Percentiles rank a stretch among this genome's conserved stretches.
Conservation (phyloP, 2,888 invertebrate species). For the Rotaria macrura region DNA sequence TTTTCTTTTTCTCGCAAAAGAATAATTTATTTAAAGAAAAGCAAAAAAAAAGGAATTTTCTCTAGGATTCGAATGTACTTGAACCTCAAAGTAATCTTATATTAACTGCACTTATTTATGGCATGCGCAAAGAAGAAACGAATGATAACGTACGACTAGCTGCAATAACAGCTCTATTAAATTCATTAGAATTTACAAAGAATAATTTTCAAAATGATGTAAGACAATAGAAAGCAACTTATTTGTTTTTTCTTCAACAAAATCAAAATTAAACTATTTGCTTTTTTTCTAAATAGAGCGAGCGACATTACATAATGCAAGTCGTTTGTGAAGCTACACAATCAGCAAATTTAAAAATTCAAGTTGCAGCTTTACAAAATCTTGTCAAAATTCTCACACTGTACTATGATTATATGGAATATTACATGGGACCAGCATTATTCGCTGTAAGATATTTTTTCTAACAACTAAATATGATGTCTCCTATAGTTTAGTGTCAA, state of each 20-base stretch:
- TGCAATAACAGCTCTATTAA: slow-evolving; percentile 86
- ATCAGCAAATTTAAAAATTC: slow-evolving; percentile 74
- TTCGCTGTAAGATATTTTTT: slow-evolving; percentile 58
- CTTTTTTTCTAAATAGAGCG: slow-evolving; percentile 51
- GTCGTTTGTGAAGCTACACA: slow-evolving; percentile 98
- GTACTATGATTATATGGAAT: slow-evolving; percentile 97
- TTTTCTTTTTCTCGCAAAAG: background rate
- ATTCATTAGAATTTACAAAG: slow-evolving; percentile 94
- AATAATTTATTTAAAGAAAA: background rate
- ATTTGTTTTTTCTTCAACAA: no score
- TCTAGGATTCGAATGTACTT: slow-evolving; percentile 67
- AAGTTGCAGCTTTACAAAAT: slow-evolving; percentile 90
- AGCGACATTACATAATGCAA: slow-evolving; percentile 98
- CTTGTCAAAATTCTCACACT: slow-evolving; percentile 92
- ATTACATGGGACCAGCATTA: slow-evolving; percentile 91
- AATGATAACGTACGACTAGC: slow-evolving; percentile 83
- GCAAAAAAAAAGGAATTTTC: background rate
- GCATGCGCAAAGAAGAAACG: slow-evolving; percentile 85
- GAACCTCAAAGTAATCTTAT: slow-evolving; percentile 86
- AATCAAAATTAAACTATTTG: background rate
- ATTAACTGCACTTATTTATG: slow-evolving; percentile 93
- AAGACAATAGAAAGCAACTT: no score
- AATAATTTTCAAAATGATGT: slow-evolving; percentile 91
- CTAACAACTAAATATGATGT: no score
- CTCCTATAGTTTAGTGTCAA: no score